Evolutionary conservation across 2,888 invertebrate genomes (phyloP).

Genomic region (Sabatieria punctata): DNA sequence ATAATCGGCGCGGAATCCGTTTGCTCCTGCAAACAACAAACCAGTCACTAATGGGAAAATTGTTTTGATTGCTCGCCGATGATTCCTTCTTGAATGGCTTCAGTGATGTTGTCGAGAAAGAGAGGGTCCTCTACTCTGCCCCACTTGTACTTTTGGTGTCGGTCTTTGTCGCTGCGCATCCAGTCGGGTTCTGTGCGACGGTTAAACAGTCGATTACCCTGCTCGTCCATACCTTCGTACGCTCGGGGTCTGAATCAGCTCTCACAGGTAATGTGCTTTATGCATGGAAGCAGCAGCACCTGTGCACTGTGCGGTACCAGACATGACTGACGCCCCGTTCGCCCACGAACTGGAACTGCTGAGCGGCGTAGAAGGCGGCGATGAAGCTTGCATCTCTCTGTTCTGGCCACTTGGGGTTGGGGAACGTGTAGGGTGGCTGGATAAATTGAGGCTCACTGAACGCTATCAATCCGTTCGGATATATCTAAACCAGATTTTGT

Average conservation of each 20-base stretch:
- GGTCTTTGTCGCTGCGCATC: slow-evolving; percentile 14
- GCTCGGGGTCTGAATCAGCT: slow-evolving; percentile 14
- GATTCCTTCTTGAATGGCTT: slow-evolving; percentile 73
- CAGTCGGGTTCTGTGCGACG: slow-evolving; percentile 13
- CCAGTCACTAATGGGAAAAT: too few species aligned
- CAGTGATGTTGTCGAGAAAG: slow-evolving; percentile 18
- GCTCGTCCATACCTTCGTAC: slow-evolving; percentile 16
- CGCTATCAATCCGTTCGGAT: slow-evolving; percentile 17
- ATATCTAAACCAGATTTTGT: too few species aligned
- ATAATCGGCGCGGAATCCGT: slow-evolving; percentile 72
- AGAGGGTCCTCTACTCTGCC: slow-evolving; percentile 18
- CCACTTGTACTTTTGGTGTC: slow-evolving; percentile 16
- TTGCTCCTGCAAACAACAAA: too few species aligned
- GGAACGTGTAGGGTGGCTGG: slow-evolving; percentile 21
- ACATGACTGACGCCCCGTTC: slow-evolving; percentile 18
- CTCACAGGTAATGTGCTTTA: background rate
- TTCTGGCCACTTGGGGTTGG: slow-evolving; percentile 19
- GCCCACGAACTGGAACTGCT: slow-evolving; percentile 17
- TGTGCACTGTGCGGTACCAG: slow-evolving; percentile 16
- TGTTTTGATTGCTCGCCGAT: too few species aligned
- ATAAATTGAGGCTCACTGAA: slow-evolving; percentile 19
- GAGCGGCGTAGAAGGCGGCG: slow-evolving; percentile 19
- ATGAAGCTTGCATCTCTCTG: slow-evolving; percentile 18
- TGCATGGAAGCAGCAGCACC: background rate
- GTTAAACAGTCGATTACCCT: slow-evolving; percentile 12